A percentile compares a stretch with the other conserved stretches of the same genome.
Evolutionary conservation across 2,113 vertebrate species (phyloP).

Genomic region (Notothenia rossii): DNA sequence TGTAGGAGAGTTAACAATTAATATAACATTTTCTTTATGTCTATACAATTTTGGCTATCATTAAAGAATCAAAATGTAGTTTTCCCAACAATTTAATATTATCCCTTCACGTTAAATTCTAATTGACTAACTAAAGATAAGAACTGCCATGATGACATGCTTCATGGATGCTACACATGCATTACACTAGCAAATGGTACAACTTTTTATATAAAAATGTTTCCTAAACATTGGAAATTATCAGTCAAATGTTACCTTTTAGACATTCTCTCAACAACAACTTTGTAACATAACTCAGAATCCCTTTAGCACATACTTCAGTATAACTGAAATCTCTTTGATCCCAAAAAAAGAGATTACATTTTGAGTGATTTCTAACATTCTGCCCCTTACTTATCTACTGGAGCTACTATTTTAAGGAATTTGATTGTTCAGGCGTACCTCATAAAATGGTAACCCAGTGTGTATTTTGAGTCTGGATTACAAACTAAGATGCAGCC

Average conservation of each 20-base stretch:
- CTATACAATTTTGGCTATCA: neutral
- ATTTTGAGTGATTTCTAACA: neutral
- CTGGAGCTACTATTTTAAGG: neutral
- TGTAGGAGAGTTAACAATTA: neutral
- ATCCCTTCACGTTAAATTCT: neutral
- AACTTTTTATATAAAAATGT: neutral
- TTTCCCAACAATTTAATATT: neutral
- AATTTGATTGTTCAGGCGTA: conserved; percentile 1
- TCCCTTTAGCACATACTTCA: neutral
- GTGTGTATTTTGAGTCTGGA: neutral
- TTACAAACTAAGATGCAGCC: conserved; percentile 5
- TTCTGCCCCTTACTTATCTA: neutral
- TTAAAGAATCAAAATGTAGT: neutral
- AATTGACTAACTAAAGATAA: neutral
- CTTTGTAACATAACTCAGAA: neutral
- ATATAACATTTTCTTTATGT: too few species aligned
- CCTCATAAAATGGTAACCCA: neutral
- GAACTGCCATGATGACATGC: neutral
- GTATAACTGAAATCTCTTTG: neutral
- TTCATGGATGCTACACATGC: neutral
- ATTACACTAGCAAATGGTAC: neutral
- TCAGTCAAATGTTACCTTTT: neutral
- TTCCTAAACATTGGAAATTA: neutral
- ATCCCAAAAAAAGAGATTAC: neutral
- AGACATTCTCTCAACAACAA: neutral